phyloP scores from a whole-genome alignment of 2,888 invertebrate species.

The Eupithecia exiguata region DNA sequence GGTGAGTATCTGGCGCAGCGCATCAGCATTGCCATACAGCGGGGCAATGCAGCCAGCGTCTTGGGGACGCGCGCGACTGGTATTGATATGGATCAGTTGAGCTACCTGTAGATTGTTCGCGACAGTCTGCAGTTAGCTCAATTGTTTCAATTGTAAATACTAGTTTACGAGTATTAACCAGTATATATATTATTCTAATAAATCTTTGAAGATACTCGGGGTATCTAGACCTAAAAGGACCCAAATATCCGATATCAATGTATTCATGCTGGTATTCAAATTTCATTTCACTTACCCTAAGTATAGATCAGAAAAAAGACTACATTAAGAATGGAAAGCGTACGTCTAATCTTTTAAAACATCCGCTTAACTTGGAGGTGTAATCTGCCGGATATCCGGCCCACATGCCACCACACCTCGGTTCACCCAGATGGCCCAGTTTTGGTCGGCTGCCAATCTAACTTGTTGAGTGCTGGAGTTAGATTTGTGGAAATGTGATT shows the following conservation, averaged over 20 bases:
- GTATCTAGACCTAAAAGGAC: neutral
- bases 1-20: too few species aligned
- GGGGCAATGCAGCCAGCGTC: too few species aligned
- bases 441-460: neutral
- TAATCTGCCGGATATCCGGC: constrained; percentile 30
- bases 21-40: too few species aligned
- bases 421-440: neutral
- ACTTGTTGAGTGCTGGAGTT: constrained; percentile 6
- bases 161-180: too few species aligned
- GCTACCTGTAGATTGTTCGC: too few species aligned
- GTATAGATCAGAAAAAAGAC: constrained; percentile 6
- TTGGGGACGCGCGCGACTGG: too few species aligned
- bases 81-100: too few species aligned
- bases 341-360: constrained; percentile 23
- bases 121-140: too few species aligned
- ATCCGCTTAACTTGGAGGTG: constrained; percentile 22
- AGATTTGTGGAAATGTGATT: neutral
- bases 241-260: neutral
- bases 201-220: neutral
- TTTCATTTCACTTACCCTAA: neutral
- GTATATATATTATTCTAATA: too few species aligned
- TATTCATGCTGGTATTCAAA: neutral
- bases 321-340: constrained; percentile 12
- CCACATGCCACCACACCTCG: constrained; percentile 30
- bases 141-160: too few species aligned